Evolutionary conservation across 2,888 invertebrate species (phyloP), one percentile per base, ranked within the genome.

Genomic region (Caenorhabditis uteleia): DNA sequence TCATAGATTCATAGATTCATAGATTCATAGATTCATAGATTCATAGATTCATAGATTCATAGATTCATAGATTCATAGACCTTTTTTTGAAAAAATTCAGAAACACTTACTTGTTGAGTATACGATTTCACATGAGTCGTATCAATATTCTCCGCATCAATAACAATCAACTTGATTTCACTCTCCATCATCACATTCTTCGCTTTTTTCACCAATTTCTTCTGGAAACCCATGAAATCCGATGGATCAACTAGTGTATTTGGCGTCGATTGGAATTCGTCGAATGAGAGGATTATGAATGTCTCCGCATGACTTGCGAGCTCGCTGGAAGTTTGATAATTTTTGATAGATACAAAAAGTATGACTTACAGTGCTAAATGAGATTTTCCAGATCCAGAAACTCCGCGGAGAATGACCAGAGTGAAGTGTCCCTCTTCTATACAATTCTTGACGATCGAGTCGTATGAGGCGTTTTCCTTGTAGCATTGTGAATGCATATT

Each of bases 361-460:
- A 25, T 10, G 8, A n/a, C 50, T 56, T 12, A 62, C 62, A 23
- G 12, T 4, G 57, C 57, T 20, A 55, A 20, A 23, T 16, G 18
- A 3, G 59, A 20, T 48, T 66, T 66, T 14, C 66, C 66, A n/a
- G 56, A 51, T 47, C 66, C 66, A 0, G 51, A 40, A 14, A 55
- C 56, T 20, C 66, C 66, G 5, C 66, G 50, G 7, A 66, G 20
- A 16, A 51, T n/a, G 14, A 66, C 20, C 1, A 59, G 2, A 6
- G 51, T 33, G 2, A 25, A 31, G 26, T 66, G 66, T 2, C 47
- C 51, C 16, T 56, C 51, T 3, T 27, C 20, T 6, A 66, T 14
- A 21, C 66, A 66, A n/a, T 44, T 42, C 25, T 10, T 2, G 31
- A 66, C 36, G 7, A n/a, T n/a, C n/a, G n/a, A n/a, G n/a, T n/a